These are phyloP conservation scores for Diachasmimorpha longicaudata DNA, from an alignment of 1,140 invertebrate species.

Conservation along the genomic window DNA sequence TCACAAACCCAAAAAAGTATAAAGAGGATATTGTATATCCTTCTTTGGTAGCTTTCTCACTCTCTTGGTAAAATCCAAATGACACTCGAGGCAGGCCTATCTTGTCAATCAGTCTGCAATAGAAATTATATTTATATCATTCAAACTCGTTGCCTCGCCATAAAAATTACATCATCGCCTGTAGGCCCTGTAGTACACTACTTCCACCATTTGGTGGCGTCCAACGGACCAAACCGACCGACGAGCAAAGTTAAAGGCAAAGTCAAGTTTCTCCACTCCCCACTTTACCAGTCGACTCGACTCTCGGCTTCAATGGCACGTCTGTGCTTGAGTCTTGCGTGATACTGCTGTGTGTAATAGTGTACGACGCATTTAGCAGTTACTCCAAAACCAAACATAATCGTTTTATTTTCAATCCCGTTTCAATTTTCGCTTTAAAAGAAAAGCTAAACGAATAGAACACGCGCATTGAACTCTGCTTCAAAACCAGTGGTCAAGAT, in stretches of 20 bases:
- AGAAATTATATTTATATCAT: neutral
- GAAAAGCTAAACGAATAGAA: neutral
- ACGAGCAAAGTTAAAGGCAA: too few species aligned
- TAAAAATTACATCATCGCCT: too few species aligned
- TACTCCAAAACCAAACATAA: neutral
- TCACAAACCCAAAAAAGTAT: too few species aligned
- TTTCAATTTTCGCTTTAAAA: neutral
- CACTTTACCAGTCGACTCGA: neutral
- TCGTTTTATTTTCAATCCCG: neutral
- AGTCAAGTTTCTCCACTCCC: neutral
- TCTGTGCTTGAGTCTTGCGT: neutral
- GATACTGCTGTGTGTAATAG: neutral
- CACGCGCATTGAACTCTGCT: neutral
- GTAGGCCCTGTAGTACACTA: neutral
- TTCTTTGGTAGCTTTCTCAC: too few species aligned
- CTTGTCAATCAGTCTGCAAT: neutral
- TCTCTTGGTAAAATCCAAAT: too few species aligned
- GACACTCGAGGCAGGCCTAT: too few species aligned
- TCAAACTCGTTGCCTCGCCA: neutral
- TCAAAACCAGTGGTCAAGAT: slow-evolving; percentile 46
- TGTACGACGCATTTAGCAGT: neutral
- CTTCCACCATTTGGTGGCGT: neutral
- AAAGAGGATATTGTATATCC: too few species aligned
- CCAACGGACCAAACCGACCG: neutral
- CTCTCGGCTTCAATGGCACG: neutral